Conservation (phyloP, 1,140 invertebrate genomes). For the Samia ricini region DNA sequence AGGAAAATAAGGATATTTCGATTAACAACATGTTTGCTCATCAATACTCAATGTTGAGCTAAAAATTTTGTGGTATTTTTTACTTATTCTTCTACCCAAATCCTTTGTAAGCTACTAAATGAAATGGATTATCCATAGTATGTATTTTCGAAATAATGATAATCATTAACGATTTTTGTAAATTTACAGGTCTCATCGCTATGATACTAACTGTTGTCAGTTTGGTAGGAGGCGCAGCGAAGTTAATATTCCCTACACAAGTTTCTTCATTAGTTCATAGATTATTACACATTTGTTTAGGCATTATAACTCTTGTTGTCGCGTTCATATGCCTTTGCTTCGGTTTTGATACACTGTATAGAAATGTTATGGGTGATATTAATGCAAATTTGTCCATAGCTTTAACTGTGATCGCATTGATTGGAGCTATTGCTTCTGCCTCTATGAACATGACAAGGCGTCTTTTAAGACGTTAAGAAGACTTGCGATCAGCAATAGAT, state of each 20-base stretch:
- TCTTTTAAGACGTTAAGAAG: not conserved
- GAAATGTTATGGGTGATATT: slow-evolving; percentile 10
- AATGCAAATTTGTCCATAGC: slow-evolving; percentile 29
- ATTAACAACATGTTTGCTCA: too few species aligned
- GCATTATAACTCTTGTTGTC: slow-evolving; percentile 19
- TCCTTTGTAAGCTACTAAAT: too few species aligned
- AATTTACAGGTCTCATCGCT: slow-evolving; percentile 34
- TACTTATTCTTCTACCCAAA: too few species aligned
- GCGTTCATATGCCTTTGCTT: slow-evolving; percentile 31
- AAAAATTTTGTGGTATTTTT: too few species aligned
- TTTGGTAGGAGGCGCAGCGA: slow-evolving; percentile 26
- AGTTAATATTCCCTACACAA: slow-evolving; percentile 16
- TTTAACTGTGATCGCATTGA: slow-evolving; percentile 26
- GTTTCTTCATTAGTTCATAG: slow-evolving; percentile 9
- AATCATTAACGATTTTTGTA: not conserved
- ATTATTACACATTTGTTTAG: slow-evolving; percentile 21
- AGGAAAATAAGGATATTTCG: too few species aligned
- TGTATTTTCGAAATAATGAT: too few species aligned
- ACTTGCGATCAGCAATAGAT: too few species aligned
- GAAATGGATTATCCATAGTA: too few species aligned
- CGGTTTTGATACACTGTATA: slow-evolving; percentile 25
- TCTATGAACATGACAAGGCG: not conserved
- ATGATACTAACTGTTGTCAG: slow-evolving; percentile 26
- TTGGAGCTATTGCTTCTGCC: slow-evolving; percentile 23
- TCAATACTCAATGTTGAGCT: too few species aligned